Evolutionary conservation across 2,888 invertebrate genomes (phyloP), one percentile per base, ranked within the genome.

Genomic region (Danaus chrysippus): DNA sequence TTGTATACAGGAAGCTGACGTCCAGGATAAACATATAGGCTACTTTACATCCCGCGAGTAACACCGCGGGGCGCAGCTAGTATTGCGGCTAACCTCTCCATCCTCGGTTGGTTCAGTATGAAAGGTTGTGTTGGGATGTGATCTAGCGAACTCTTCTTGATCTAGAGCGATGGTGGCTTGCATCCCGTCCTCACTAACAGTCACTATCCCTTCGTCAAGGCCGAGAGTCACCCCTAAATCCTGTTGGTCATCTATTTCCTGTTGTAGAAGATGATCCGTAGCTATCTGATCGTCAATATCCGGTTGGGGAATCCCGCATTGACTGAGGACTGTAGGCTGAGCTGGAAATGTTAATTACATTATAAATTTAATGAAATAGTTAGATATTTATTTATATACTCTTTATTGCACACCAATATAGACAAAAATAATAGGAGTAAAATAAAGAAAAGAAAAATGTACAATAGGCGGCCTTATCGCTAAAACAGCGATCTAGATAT

Each of bases 71-170:
- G n/a, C n/a, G n/a, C n/a, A n/a, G n/a, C n/a, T n/a, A n/a, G n/a
- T n/a, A n/a, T n/a, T n/a, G n/a, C 23, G 17, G 53, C 70, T 69
- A 60, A 86, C 89, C 82, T 80, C 86, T 54, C 75, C 83, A 0
- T 84, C 87, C 8, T 88, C 89, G 10, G 81, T 84, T 0, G 90
- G 88, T 63, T 91, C 91, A 34, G 84, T 88, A 59, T 91, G 91
- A 73, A 91, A 91, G 0, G 91, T 91, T 0, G 91, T 91, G 56
- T 91, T 91, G 0, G 91, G 91, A 64, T 91, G 91, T 0, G 89
- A 81, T 11, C 88, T 68, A 0, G 91, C 91, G 62, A 91, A 91
- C 76, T 91, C 91, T 67, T 91, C 91, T n/a, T 87, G 87, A 58
- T 90, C 86, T 3, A 90, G 62, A 2, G 83, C 77, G 15, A 87